These are phyloP conservation scores for Isurus oxyrinchus DNA, from an alignment of 2,113 vertebrate genomes.

Conservation along the genomic window DNA sequence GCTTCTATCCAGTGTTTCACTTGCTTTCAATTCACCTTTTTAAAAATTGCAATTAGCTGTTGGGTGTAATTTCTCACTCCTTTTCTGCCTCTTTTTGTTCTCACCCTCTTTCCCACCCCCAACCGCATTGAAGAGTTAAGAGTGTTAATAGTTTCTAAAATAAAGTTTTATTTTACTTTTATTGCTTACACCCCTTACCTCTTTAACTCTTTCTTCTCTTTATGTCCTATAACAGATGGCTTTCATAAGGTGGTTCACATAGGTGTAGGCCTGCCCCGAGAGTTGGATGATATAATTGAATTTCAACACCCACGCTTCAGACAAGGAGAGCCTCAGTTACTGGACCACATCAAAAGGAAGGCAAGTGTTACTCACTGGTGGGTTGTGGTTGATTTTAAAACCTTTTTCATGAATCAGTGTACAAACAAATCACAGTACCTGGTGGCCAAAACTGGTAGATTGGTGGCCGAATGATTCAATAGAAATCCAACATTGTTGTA, in stretches of 20 bases:
- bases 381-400: not conserved
- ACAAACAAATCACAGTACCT: not conserved
- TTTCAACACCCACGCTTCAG: slow-evolving; percentile 44
- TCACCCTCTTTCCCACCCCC: not conserved
- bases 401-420: not conserved
- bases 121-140: not conserved
- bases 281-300: slow-evolving; percentile 37
- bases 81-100: not conserved
- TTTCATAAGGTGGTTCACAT: slow-evolving; percentile 45
- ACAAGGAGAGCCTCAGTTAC: slow-evolving; percentile 40
- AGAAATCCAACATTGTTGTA: not conserved
- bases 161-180: not conserved
- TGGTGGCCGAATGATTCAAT: not conserved
- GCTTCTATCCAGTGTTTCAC: not conserved
- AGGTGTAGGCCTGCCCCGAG: slow-evolving; percentile 38
- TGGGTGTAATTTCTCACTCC: not conserved
- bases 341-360: slow-evolving; percentile 45
- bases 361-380: slow-evolving; percentile 26
- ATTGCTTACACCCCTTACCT: not conserved
- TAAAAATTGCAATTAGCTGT: not conserved
- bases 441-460: not conserved
- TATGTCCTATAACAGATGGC: slow-evolving; percentile 39
- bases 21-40: not conserved
- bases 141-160: not conserved
- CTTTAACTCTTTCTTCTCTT: not conserved